Evolutionary conservation across 1,140 invertebrate genomes (phyloP), one percentile per base, ranked within the genome.

Genomic region (Ceratina calcarata): DNA sequence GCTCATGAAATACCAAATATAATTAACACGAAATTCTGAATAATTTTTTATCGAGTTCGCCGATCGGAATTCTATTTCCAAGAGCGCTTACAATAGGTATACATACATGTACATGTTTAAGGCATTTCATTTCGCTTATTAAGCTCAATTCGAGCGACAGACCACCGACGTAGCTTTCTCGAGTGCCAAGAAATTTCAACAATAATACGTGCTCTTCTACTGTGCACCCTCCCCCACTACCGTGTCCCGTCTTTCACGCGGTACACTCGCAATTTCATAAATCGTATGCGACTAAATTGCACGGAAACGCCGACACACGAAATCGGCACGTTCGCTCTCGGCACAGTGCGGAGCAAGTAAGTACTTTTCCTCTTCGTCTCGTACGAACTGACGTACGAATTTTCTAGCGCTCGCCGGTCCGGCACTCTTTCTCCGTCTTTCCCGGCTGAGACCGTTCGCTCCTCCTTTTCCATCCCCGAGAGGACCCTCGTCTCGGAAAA

Each of bases 401-500:
- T 64, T 69, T 49, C 57, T 45, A 58, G 24, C 58, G 57, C 65
- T 76, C 65, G 18, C 58, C 18, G 7, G 78, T 66, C 78, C 78
- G 13, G 49, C 27, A 57, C 61, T 62, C 72, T 62, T 22, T 20
- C 16, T 22, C 6, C n/a, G 62, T 18, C 37, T 24, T 8, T 16
- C 20, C 16, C 22, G 24, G 37, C 27, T 65, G 1, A 12, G 27
- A 3, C 20, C 53, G 53, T 20, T 20, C 32, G 32, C 2, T 16
- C 18, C 20, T 20, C 57, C 57, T 55, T 57, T 57, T 55, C 32
- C 15, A 15, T 27, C 8, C 60, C 67, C 77, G 22, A 49, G 76
- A 57, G 81, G 70, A 80, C 81, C 77, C 70, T 75, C 81, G 77
- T 80, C 77, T 80, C 77, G 77, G 81, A 51, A 82, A 82, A 82